Evolutionary conservation across 2,888 invertebrate genomes (phyloP), one percentile per base, ranked within the genome.

Genomic region (Eudemis profundana): DNA sequence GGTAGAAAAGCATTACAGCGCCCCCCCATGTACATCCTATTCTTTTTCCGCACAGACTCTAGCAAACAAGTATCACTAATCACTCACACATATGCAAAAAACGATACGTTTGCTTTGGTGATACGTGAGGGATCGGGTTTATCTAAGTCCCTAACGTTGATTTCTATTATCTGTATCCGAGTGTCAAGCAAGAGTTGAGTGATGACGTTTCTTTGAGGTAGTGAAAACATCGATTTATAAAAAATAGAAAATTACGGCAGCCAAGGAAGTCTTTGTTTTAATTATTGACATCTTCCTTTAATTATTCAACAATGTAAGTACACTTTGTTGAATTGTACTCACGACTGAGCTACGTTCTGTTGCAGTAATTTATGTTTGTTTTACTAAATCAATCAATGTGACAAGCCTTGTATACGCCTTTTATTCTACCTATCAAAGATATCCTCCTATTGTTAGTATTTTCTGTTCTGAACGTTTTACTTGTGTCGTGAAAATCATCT

Each of bases 141-240:
- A n/a, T n/a, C n/a, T n/a, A n/a, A n/a, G n/a, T n/a, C 21, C 27
- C 8, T 33, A 53, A 38, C 38, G 53, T 21, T 21, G 21, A 4
- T 14, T 38, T 53, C 12, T 10, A 14, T 29, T 42, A 29, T 61
- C 61, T 61, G 40, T 44, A 5, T n/a, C 2, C 12, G 4, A 47
- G 10, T 59, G 59, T 51, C 64, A 59, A 64, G 42, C 57, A 57
- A 64, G 44, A 46, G 23, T 53, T 46, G 27, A 51, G 59, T 65
- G 64, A 65, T 65, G 64, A 65, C 64, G 64, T 65, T 65, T 59
- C 59, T 51, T 59, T 59, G 59, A 65, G 56, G 64, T 38, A 65
- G 59, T 53, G 51, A 65, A 65, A 65, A 65, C 64, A 65, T 65
- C 64, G 64, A 65, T 65, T 65, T 59, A 46, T 51, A 65, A 59